Base-by-base conservation (phyloP, 2,888 invertebrate genomes). In the Netelia fuscicornis region DNA sequence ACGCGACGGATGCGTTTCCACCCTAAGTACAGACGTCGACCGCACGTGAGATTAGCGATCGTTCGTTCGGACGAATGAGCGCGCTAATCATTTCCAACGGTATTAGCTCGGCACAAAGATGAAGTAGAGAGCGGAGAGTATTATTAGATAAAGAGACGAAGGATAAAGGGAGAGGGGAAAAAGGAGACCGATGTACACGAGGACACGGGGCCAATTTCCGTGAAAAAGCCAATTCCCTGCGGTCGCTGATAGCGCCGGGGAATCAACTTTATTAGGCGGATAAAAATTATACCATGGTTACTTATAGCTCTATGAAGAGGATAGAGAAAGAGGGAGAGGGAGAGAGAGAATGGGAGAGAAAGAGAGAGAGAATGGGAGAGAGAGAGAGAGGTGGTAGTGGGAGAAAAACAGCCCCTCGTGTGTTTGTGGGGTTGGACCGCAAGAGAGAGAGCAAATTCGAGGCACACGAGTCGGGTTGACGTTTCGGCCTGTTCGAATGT, bases 221-320 rank as follows among this genome's bases (percentile, higher is more conserved):
- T 56, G 83, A 82, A 81, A 76, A 82, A 83, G 77, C 81, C 81
- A 67, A 86, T 84, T 88, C 86, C 82, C 87, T 54, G 79, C 79
- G 82, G 87, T 83, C 74, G 58, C 84, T 77, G 81, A 85, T 76
- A 81, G 65, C 77, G 44, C 58, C 58, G 75, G 85, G 83, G 83
- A 86, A 88, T 89, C 86, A 89, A 89, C 86, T 88, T 86, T 81
- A 87, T 88, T 86, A 85, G 78, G 84, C 82, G 87, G 81, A 84
- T 84, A 82, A 87, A 88, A 90, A 89, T 89, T 88, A 89, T 89
- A 86, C 81, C 37, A 72, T 30, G 72, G 42, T 37, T 60, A 65
- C 67, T 60, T 20, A 17, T 37, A 37, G 56, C 20, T 42, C 54
- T 58, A 58, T 13, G 13, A 13, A 48, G 13, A 48, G 13, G 13